phyloP scores from a whole-genome alignment of 2,888 invertebrate genomes.

The Drosophila formosana region DNA sequence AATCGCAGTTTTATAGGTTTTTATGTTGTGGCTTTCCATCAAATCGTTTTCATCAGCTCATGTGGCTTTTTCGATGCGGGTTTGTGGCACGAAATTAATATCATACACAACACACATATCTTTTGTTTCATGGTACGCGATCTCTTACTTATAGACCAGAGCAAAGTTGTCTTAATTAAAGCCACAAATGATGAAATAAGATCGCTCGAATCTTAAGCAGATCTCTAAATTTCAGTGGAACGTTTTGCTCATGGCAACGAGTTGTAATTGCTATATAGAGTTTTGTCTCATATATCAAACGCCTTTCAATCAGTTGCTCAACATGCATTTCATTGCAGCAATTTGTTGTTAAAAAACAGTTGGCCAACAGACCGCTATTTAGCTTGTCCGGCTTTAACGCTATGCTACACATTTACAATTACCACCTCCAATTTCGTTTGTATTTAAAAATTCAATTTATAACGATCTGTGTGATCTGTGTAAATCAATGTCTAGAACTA shows the following conservation, averaged over 20 bases:
- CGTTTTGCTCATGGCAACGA: background rate
- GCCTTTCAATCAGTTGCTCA: background rate
- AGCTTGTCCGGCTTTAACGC: background rate
- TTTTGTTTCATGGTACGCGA: background rate
- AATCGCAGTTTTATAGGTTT: constrained; percentile 57
- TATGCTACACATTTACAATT: background rate
- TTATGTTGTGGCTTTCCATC: constrained; percentile 46
- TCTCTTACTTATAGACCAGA: background rate
- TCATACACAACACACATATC: background rate
- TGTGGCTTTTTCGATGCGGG: constrained; percentile 13
- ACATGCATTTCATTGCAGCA: background rate
- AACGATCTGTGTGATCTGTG: background rate
- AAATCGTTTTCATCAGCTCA: constrained; percentile 29
- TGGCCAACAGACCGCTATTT: background rate
- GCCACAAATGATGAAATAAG: background rate
- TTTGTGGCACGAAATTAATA: constrained; percentile 9
- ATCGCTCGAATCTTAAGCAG: background rate
- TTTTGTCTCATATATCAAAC: constrained; percentile 1
- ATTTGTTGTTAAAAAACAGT: background rate
- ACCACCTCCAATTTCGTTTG: background rate
- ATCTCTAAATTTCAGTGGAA: background rate
- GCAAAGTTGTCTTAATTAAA: background rate
- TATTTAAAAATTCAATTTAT: background rate
- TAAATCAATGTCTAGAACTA: too few species aligned
- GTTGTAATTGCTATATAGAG: background rate